A percentile compares a stretch with the other conserved stretches of the same genome.
Evolutionary conservation across 1,140 invertebrate species (phyloP).

Genomic region (Hormaphis cornu): DNA sequence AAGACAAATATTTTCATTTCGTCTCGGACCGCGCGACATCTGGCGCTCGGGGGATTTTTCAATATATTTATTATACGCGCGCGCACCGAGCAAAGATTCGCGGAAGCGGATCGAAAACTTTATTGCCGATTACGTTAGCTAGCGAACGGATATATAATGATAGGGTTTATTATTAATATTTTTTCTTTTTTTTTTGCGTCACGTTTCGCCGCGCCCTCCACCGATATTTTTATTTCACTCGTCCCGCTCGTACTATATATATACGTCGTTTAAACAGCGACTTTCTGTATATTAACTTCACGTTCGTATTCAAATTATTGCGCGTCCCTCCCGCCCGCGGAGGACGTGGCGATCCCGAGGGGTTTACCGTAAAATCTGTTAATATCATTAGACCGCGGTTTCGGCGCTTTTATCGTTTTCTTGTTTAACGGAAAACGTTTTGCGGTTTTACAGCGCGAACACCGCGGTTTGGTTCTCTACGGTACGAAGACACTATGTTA

Average conservation of each 20-base stretch:
- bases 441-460: background rate
- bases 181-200: background rate
- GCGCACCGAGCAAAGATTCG: constrained; percentile 18
- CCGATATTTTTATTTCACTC: background rate
- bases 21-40: constrained; percentile 8
- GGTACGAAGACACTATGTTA: no score
- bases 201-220: background rate
- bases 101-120: constrained; percentile 21
- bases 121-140: constrained; percentile 30
- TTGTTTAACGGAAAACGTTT: background rate
- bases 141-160: constrained; percentile 16
- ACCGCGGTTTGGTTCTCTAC: no score
- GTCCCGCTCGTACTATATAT: background rate
- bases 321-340: background rate
- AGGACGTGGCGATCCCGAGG: background rate
- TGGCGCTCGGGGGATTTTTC: constrained; percentile 21
- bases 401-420: background rate
- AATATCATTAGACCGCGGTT: constrained; percentile 7
- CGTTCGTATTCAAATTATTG: constrained; percentile 24
- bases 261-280: background rate
- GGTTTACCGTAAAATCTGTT: constrained; percentile 26
- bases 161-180: background rate
- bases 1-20: constrained; percentile 31
- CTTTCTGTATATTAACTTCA: constrained; percentile 27
- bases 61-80: background rate